Evolutionary conservation across 2,888 invertebrate species (phyloP).

Genomic region (Germaria angustata): DNA sequence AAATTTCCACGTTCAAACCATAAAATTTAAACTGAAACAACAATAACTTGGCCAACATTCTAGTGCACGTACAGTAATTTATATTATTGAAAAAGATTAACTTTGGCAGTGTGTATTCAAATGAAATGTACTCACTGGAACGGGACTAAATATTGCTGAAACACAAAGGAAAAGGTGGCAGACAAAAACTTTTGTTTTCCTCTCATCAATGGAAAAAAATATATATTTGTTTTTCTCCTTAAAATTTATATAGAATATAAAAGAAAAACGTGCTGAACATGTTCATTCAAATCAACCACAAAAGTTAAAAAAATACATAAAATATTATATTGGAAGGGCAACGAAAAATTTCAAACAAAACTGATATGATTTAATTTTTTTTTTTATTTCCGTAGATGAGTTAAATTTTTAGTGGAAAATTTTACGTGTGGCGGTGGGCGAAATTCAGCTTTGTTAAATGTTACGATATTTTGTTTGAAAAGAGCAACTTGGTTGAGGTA

Average conservation of each 20-base stretch:
- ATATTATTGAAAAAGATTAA: slow-evolving; percentile 42
- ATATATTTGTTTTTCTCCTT: neutral
- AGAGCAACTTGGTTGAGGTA: no score
- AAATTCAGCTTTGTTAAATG: no score
- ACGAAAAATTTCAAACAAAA: neutral
- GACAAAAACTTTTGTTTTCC: neutral
- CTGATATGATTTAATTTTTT: neutral
- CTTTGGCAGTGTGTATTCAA: slow-evolving; percentile 30
- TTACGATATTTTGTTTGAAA: no score
- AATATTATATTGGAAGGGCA: neutral
- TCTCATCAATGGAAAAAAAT: slow-evolving; percentile 12
- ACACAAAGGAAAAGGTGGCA: neutral
- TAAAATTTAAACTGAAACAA: slow-evolving; percentile 1
- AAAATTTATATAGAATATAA: slow-evolving; percentile 30
- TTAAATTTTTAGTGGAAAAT: neutral
- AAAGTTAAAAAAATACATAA: slow-evolving; percentile 8
- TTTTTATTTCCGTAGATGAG: no score
- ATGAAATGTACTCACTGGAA: slow-evolving; percentile 23
- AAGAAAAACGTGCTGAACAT: slow-evolving; percentile 19
- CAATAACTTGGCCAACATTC: neutral
- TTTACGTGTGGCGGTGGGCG: no score
- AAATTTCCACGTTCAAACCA: slow-evolving; percentile 5
- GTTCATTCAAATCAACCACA: slow-evolving; percentile 50
- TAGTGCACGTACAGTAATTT: slow-evolving; percentile 22
- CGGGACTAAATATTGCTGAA: slow-evolving; percentile 5